phyloP scores from a whole-genome alignment of 2,113 vertebrate species.

The Syngnathoides biaculeatus region DNA sequence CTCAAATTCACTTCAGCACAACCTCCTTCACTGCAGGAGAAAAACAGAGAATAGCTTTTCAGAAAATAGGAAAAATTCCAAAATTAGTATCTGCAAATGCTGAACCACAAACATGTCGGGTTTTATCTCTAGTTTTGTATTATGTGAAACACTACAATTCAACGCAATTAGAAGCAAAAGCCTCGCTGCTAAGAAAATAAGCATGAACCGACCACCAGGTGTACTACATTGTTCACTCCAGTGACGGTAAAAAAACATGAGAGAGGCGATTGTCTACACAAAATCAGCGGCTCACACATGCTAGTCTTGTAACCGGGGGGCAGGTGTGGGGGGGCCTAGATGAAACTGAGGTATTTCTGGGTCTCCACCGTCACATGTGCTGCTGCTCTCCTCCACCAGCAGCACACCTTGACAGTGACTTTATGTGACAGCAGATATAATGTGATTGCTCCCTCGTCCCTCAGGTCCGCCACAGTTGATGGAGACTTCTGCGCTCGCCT shows the following conservation, averaged over 20 bases:
- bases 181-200: not conserved
- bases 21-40: too few relatives aligned
- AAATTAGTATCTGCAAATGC: not conserved
- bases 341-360: conserved; percentile 55
- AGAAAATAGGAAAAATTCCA: conserved; percentile 28
- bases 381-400: conserved; percentile 50
- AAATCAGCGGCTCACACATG: conserved; percentile 59
- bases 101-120: too few relatives aligned
- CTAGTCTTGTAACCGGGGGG: conserved; percentile 45
- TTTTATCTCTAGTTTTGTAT: not conserved
- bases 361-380: conserved; percentile 50
- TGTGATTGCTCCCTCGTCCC: conserved; percentile 68
- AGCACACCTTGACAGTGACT: conserved; percentile 68
- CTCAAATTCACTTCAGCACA: too few relatives aligned
- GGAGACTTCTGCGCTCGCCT: conserved; percentile 62
- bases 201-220: conserved; percentile 58
- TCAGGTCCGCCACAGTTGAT: conserved; percentile 57
- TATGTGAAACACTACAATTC: not conserved
- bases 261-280: conserved; percentile 46
- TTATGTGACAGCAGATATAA: conserved; percentile 75
- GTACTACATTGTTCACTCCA: conserved; percentile 37
- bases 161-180: not conserved
- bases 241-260: conserved; percentile 38
- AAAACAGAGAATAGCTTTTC: too few relatives aligned
- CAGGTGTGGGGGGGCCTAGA: conserved; percentile 44